Conservation (phyloP, 2,797 vertebrate species). For the Bradypus variegatus region DNA sequence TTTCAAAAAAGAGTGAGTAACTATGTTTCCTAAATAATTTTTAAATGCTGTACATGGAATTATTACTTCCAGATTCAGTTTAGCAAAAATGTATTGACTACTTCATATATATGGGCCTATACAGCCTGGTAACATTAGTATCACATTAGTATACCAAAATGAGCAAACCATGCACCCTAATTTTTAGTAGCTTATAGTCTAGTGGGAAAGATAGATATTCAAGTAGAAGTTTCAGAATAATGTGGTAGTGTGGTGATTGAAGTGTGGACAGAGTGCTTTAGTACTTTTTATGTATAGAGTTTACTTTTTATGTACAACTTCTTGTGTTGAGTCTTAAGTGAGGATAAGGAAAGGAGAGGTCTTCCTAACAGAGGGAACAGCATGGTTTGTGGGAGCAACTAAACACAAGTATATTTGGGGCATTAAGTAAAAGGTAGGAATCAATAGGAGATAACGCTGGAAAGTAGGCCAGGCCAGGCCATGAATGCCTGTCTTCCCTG, state of each 20-base stretch:
- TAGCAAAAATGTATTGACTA: neutral
- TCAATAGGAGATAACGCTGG: neutral
- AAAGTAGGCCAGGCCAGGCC: neutral
- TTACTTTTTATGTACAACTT: neutral
- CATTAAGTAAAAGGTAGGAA: neutral
- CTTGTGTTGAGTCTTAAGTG: neutral
- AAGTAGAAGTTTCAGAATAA: neutral
- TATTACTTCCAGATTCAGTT: neutral
- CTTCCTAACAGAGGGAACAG: neutral
- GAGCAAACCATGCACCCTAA: neutral
- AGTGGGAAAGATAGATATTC: neutral
- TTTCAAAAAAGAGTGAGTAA: conserved; percentile 82
- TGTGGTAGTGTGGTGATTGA: neutral
- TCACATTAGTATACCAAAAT: neutral
- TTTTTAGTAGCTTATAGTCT: neutral
- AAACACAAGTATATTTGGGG: neutral
- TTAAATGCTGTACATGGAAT: neutral
- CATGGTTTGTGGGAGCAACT: neutral
- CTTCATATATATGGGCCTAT: neutral
- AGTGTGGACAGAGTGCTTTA: neutral
- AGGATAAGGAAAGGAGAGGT: neutral
- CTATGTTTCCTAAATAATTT: neutral
- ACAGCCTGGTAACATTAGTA: neutral
- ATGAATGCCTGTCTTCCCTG: neutral
- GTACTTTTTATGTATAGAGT: neutral